Evolutionary conservation across 2,113 vertebrate genomes (phyloP), one percentile per base, ranked within the genome.

Genomic region (Podarcis muralis): DNA sequence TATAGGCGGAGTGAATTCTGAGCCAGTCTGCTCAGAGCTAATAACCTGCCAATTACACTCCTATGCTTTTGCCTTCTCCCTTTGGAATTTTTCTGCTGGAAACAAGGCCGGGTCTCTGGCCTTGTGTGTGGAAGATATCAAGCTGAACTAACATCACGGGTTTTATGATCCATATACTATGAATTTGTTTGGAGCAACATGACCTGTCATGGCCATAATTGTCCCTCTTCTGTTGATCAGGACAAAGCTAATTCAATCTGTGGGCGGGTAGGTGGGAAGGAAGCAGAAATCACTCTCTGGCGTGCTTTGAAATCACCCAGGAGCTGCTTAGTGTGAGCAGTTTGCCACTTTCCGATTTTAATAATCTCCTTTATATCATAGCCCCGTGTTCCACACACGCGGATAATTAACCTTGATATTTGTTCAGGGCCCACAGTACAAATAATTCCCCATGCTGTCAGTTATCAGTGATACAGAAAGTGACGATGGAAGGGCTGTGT

Each of bases 321-420:
- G 88, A 90, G 68, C 40, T 87, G 25, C 22, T 83, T 83, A 87
- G 37, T 81, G 71, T 76, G 37, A 90, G 85, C 91, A 16, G 18
- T 71, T 76, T 85, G 72, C 72, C 81, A 68, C 80, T 71, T 85
- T 35, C 93, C 25, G 53, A 74, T 85, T 93, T 92, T 88, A 88
- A 92, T 94, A 87, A 88, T 6, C 43, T 32, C n/a, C 82, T 65
- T 76, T 88, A 93, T 95, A 91, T 91, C 83, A 76, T 4, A 90
- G 68, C 48, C 40, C 59, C 40, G 77, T 93, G 83, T 66, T 89
- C 91, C 89, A 68, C 9, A 15, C 90, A 93, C 74, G 59, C 84
- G 80, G 66, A 80, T 92, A 94, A 95, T 94, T 95, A 94, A 95
- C 92, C 93, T 93, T 94, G 91, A 68, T 94, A 91, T 88, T 91